A percentile compares a stretch with the other conserved stretches of the same genome.
Conservation (phyloP, 2,113 vertebrate species). For the Meriones unguiculatus region DNA sequence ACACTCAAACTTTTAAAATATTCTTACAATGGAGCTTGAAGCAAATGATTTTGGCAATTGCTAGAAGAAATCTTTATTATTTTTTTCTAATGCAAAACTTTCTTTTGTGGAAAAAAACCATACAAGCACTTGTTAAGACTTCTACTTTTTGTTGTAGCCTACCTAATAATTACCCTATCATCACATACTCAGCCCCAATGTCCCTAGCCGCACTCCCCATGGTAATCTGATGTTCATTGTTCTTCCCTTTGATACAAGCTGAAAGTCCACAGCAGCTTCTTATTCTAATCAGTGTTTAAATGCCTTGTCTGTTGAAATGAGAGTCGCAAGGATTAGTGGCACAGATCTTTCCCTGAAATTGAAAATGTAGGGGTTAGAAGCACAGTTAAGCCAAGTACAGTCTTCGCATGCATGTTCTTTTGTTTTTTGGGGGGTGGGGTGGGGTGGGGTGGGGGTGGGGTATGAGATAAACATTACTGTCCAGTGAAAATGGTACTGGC, state of each 20-base stretch:
- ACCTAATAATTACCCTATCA: constrained; percentile 81
- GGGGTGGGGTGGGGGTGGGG: not conserved
- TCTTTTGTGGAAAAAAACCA: constrained; percentile 70
- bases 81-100: not conserved
- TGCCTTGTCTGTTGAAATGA: constrained; percentile 64
- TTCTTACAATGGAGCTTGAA: constrained; percentile 41
- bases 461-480: constrained; percentile 7
- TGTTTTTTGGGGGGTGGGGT: not conserved
- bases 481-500: not conserved
- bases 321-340: constrained; percentile 57
- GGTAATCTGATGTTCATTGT: constrained; percentile 45
- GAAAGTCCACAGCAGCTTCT: constrained; percentile 36
- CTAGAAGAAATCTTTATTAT: constrained; percentile 38
- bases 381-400: constrained; percentile 23
- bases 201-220: constrained; percentile 46
- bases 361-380: constrained; percentile 58
- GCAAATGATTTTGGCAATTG: constrained; percentile 59
- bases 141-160: constrained; percentile 68
- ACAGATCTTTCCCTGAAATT: constrained; percentile 68
- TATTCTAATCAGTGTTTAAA: constrained; percentile 71
- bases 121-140: constrained; percentile 65
- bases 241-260: constrained; percentile 71
- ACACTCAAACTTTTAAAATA: constrained; percentile 45
- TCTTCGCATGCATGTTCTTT: constrained; percentile 38
- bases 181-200: constrained; percentile 69